These are phyloP conservation scores for Bombus vancouverensis DNA, from an alignment of 1,140 invertebrate genomes.

Conservation along the genomic window DNA sequence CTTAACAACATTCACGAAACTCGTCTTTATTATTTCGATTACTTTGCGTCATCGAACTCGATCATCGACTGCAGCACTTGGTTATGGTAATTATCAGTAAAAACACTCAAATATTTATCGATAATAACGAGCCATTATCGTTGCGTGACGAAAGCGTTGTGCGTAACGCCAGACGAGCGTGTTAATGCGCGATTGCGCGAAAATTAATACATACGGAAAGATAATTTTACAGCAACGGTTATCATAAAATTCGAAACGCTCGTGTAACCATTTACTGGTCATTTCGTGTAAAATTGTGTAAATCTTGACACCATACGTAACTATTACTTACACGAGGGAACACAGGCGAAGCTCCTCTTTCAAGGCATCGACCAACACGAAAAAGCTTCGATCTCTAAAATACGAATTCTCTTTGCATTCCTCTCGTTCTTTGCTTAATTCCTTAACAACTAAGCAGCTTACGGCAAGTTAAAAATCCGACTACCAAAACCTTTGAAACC, in stretches of 20 bases:
- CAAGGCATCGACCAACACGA: no score
- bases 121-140: constrained; percentile 3
- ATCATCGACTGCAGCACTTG: background rate
- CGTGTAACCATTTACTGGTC: background rate
- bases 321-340: background rate
- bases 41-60: background rate
- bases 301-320: background rate
- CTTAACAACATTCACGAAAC: no score
- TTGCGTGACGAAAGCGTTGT: background rate
- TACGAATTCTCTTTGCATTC: background rate
- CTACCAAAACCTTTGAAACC: no score
- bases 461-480: no score
- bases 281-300: background rate
- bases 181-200: background rate
- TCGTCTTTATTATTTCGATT: background rate
- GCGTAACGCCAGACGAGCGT: background rate
- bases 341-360: background rate
- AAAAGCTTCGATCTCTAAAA: background rate
- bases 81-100: background rate
- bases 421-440: background rate
- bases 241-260: no score
- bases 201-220: constrained; percentile 8
- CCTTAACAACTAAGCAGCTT: background rate
- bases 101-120: constrained; percentile 14
- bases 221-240: constrained; percentile 13